Conservation (phyloP, 1,140 invertebrate genomes). For the Coelopa frigida region DNA sequence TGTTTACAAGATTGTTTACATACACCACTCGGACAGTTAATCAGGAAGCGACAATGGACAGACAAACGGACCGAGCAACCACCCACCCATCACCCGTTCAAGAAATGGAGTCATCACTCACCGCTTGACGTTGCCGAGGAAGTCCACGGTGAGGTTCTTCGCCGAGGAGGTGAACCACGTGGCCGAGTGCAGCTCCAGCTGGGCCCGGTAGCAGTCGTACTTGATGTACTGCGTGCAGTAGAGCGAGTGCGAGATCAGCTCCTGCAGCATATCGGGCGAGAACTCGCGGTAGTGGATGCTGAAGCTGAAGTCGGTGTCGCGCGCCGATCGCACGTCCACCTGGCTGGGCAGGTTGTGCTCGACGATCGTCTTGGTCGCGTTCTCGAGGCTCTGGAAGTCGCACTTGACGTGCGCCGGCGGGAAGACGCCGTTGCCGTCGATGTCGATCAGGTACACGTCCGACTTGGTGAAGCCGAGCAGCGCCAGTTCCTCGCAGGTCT, state of each 20-base stretch:
- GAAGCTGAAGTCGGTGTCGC: constrained; percentile 71
- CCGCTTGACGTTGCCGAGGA: constrained; percentile 77
- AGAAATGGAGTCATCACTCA: too few relatives aligned
- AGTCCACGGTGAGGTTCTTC: constrained; percentile 68
- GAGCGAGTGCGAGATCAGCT: constrained; percentile 79
- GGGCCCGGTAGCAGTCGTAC: constrained; percentile 85
- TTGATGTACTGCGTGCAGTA: constrained; percentile 85
- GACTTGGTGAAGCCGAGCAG: constrained; percentile 75
- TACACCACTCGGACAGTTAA: too few relatives aligned
- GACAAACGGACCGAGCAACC: too few relatives aligned
- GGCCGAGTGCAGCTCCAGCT: constrained; percentile 75
- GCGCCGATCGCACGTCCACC: constrained; percentile 71
- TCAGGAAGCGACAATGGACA: too few relatives aligned
- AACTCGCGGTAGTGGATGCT: constrained; percentile 84
- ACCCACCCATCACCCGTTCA: too few relatives aligned
- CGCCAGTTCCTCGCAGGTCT: constrained; percentile 87
- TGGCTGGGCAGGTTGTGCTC: constrained; percentile 88
- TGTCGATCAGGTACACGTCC: constrained; percentile 84
- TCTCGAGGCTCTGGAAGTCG: constrained; percentile 77
- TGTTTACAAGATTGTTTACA: too few relatives aligned
- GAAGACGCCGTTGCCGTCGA: constrained; percentile 86
- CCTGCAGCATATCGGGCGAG: constrained; percentile 80
- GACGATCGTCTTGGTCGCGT: constrained; percentile 82
- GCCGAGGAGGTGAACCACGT: constrained; percentile 84
- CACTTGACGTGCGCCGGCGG: constrained; percentile 85